phyloP scores from a whole-genome alignment of 2,888 invertebrate genomes.

The Flexamia atlantica region DNA sequence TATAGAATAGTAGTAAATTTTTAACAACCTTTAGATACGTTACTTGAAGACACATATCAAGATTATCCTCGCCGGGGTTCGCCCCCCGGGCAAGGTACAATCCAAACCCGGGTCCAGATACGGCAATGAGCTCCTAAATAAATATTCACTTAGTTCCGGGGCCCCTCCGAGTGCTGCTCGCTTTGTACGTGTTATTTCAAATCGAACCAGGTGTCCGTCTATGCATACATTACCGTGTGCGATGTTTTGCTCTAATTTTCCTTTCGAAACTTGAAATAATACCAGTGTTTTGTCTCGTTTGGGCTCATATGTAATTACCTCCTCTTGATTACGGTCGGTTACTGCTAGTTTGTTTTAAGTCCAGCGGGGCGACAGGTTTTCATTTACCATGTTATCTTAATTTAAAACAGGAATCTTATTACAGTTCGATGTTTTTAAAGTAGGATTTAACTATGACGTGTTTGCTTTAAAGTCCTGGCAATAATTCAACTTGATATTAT shows the following conservation, averaged over 20 bases:
- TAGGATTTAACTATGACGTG: no score
- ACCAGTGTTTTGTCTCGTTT: background rate
- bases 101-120: background rate
- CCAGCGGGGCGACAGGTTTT: no score
- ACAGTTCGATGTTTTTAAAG: no score
- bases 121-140: slow-evolving; percentile 42
- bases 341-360: no score
- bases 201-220: slow-evolving; percentile 6
- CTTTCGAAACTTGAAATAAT: slow-evolving; percentile 30
- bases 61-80: background rate
- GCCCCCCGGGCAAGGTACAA: background rate
- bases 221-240: slow-evolving; percentile 6
- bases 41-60: no score
- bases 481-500: no score
- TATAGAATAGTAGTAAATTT: no score
- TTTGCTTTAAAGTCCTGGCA: no score
- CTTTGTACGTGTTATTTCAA: slow-evolving; percentile 48
- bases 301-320: background rate
- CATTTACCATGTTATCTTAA: no score
- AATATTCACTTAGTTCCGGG: background rate
- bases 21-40: no score
- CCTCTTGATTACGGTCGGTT: no score
- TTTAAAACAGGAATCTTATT: no score
- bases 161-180: background rate
- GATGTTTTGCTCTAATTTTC: slow-evolving; percentile 35